These are phyloP conservation scores for Apamea anceps DNA, from an alignment of 2,888 invertebrate genomes.

Conservation along the genomic window DNA sequence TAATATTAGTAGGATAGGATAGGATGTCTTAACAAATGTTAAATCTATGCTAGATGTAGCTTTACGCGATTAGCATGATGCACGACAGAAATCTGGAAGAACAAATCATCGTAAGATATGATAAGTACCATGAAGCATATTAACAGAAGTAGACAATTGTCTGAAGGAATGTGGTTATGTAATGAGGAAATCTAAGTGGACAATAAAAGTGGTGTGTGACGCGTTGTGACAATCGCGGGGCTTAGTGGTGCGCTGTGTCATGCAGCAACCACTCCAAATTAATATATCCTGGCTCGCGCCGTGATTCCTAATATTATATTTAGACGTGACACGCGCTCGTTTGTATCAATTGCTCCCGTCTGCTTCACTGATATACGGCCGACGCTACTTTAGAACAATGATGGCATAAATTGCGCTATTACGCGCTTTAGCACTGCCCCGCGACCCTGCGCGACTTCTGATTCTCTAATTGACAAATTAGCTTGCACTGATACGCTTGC, in stretches of 20 bases:
- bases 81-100: slow-evolving; percentile 36
- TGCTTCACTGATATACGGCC: slow-evolving; percentile 89
- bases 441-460: slow-evolving; percentile 81
- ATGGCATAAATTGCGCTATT: slow-evolving; percentile 89
- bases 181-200: slow-evolving; percentile 66
- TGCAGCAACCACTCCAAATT: slow-evolving; percentile 88
- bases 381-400: slow-evolving; percentile 90
- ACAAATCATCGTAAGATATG: slow-evolving; percentile 32
- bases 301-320: slow-evolving; percentile 91
- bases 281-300: slow-evolving; percentile 91
- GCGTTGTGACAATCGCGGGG: slow-evolving; percentile 71
- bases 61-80: slow-evolving; percentile 3
- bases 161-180: slow-evolving; percentile 61
- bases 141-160: slow-evolving; percentile 58
- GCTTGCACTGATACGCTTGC: slow-evolving; percentile 82
- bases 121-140: slow-evolving; percentile 37
- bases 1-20: no score
- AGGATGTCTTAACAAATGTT: not conserved
- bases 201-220: slow-evolving; percentile 62
- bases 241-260: slow-evolving; percentile 80
- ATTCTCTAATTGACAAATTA: slow-evolving; percentile 82
- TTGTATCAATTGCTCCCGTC: slow-evolving; percentile 90
- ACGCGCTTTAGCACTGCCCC: slow-evolving; percentile 83
- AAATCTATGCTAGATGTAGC: not conserved
- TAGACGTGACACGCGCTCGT: slow-evolving; percentile 90